phyloP scores from a whole-genome alignment of 2,113 vertebrate genomes.

The Mesoclemmys tuberculata region DNA sequence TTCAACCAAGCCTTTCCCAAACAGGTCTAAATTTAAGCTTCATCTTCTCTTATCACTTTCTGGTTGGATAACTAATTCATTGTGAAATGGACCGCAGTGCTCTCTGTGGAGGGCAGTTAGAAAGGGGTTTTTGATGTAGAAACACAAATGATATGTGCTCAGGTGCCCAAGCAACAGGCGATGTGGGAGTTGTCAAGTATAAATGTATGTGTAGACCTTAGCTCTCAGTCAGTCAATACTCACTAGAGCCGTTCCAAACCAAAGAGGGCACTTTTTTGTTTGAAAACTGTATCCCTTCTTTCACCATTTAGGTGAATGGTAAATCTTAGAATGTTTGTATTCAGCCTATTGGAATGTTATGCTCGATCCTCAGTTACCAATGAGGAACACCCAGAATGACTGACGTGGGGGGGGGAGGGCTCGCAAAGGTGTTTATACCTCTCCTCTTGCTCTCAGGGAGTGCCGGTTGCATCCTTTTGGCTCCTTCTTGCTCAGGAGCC shows the following conservation, averaged over 20 bases:
- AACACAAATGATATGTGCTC: neutral
- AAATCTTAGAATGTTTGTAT: neutral
- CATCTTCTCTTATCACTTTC: neutral
- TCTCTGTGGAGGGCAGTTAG: constrained; percentile 18
- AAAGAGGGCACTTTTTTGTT: neutral
- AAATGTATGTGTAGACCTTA: neutral
- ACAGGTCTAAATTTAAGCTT: neutral
- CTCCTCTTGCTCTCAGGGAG: neutral
- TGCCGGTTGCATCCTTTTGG: neutral
- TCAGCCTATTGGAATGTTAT: neutral
- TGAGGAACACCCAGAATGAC: neutral
- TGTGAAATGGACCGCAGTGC: neutral
- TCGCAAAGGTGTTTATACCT: neutral
- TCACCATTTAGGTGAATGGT: neutral
- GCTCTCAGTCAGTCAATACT: neutral
- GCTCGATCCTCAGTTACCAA: neutral
- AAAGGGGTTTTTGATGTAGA: neutral
- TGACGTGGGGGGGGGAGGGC: neutral
- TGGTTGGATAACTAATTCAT: neutral
- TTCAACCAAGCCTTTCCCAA: constrained; percentile 8
- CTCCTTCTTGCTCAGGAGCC: neutral
- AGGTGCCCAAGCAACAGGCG: neutral
- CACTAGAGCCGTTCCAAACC: neutral
- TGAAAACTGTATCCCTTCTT: neutral
- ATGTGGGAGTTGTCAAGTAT: neutral